phyloP scores from a whole-genome alignment of 2,888 invertebrate species.

The Notodonta dromedarius region DNA sequence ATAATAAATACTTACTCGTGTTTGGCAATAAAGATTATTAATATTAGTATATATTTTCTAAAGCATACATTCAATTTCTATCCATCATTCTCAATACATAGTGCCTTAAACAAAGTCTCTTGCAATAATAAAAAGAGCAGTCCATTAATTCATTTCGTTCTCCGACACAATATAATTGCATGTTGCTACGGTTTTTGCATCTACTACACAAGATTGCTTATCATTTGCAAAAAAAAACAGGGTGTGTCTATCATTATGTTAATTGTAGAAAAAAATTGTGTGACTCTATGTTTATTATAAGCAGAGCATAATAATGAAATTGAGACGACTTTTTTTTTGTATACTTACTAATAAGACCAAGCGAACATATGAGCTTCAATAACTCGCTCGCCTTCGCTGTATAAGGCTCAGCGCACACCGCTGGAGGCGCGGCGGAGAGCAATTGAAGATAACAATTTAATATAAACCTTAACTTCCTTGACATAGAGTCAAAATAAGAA shows the following conservation, averaged over 20 bases:
- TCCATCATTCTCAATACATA: neutral
- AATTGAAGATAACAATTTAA: no score
- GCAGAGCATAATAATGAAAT: neutral
- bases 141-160: no score
- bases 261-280: slow-evolving; percentile 1
- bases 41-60: no score
- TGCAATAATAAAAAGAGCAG: neutral
- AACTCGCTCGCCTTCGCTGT: no score
- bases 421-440: no score
- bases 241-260: slow-evolving; percentile 34
- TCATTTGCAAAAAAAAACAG: slow-evolving; percentile 43
- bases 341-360: no score
- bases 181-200: neutral
- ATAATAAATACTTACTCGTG: no score
- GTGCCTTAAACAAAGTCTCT: neutral
- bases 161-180: slow-evolving; percentile 32
- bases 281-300: neutral
- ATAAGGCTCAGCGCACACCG: no score
- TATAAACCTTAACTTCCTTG: no score
- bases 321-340: slow-evolving; percentile 5
- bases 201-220: neutral
- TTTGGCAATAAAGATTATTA: no score
- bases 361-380: no score
- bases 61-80: slow-evolving; percentile 3
- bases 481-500: no score